Base-by-base conservation (phyloP, 2,888 invertebrate species). In the Quadroppia sp. region DNA sequence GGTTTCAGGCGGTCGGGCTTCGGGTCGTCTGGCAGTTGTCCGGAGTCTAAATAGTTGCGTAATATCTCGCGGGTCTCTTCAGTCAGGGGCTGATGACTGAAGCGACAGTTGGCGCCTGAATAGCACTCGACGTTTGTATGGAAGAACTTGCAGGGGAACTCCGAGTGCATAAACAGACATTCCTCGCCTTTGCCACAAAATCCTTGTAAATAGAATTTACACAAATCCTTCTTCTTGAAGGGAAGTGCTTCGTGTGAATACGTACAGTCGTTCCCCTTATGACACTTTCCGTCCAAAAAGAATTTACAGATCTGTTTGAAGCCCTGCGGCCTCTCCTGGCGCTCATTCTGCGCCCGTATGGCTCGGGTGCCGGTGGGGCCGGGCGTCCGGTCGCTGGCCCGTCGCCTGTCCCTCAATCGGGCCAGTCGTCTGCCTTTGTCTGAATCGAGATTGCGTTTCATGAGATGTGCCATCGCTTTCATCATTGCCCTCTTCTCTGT, bases 91-190 rank as follows among this genome's bases (percentile, higher is more conserved):
- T 89, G 89, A 82, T 98, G 97, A 36, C 93, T 92, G 83, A 96
- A 97, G 83, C 94, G 93, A 84, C 97, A 98, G 76, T 89, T 89
- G n/a, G 90, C 89, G n/a, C 82, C 84, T 48, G 85, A 87, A 77
- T 87, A 87, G 83, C 96, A 96, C 73, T 82, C 80, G 17, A 89
- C 89, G 77, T 95, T 95, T 72, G 94, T 91, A 82, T 98, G 96
- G 83, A 90, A 95, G 85, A 90, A 96, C 86, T 96, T 96, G 85
- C 97, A 97, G 23, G 97, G 97, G 83, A 95, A 97, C 82, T 96
- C 95, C 76, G 90, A 88, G 84, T 97, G 97, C 91, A 97, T 91
- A 82, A 94, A 98, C 25, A 92, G 86, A 85, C 97, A 98, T 20
- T 61, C 61, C 25, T 61, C 61, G 1, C 61, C 61, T 61, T 61